Conservation (phyloP, 2,113 vertebrate species). For the Aviceda subcristata region DNA sequence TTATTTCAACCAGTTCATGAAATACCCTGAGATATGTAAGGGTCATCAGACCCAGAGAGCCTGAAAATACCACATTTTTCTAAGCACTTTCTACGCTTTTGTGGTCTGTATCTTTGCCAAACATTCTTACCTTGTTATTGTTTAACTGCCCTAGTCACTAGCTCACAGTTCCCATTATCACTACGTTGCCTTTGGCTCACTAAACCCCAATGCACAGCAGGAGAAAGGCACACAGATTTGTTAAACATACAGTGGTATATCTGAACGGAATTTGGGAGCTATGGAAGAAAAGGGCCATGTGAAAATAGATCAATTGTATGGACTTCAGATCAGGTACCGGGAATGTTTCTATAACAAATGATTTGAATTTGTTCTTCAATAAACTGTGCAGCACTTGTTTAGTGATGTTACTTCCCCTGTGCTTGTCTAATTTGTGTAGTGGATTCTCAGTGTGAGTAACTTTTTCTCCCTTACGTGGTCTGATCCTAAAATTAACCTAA, state of each 20-base stretch:
- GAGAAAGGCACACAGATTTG: not conserved
- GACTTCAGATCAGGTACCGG: not conserved
- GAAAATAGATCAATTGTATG: too few relatives aligned
- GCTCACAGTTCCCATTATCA: not conserved
- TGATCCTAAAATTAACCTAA: not conserved
- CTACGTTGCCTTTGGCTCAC: not conserved
- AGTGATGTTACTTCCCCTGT: not conserved
- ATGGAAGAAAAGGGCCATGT: not conserved
- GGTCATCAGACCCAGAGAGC: not conserved
- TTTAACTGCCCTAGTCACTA: not conserved
- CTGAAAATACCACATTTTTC: not conserved
- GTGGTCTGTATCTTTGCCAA: not conserved
- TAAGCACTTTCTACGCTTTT: not conserved
- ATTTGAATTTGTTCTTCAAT: not conserved
- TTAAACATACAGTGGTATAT: not conserved
- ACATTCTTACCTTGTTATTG: not conserved
- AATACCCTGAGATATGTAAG: not conserved
- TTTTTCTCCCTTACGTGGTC: not conserved
- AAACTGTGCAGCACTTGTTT: not conserved
- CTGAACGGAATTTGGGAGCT: not conserved
- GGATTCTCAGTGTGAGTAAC: not conserved
- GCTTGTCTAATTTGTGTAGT: not conserved
- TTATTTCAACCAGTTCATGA: not conserved
- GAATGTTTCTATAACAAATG: not conserved
- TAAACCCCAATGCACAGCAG: not conserved